Conservation (phyloP, 2,113 vertebrate genomes). For the Megaleporinus macrocephalus region DNA sequence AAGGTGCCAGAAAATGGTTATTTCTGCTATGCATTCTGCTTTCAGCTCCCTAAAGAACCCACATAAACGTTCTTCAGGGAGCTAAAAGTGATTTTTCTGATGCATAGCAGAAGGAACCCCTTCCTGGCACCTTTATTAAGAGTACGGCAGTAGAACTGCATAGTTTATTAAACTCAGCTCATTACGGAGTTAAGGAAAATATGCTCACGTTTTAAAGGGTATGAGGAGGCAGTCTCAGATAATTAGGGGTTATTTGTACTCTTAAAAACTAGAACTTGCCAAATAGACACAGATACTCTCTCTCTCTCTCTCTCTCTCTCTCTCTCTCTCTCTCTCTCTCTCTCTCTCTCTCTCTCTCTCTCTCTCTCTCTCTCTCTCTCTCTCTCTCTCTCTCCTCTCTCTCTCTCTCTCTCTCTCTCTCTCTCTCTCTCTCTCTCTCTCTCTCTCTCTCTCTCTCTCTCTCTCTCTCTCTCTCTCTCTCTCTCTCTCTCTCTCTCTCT, state of each 20-base stretch:
- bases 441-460: background rate
- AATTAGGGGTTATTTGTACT: conserved; percentile 13
- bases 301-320: background rate
- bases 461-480: background rate
- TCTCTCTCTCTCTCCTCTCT: no score
- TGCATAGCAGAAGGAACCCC: no score
- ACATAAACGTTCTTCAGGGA: no score
- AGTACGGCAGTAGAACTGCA: background rate
- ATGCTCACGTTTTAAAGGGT: background rate
- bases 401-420: background rate
- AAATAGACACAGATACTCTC: background rate
- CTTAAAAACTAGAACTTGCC: conserved; percentile 1
- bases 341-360: background rate
- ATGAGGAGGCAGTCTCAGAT: background rate
- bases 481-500: background rate
- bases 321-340: background rate
- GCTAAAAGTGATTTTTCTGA: no score
- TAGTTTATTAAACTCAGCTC: background rate
- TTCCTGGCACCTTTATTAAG: no score
- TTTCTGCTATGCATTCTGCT: no score
- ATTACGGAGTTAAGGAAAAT: conserved; percentile 20
- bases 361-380: background rate
- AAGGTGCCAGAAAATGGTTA: no score
- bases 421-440: background rate
- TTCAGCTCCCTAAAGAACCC: no score